Evolutionary conservation across 30 jellyfish, hydroid and myxozoan species (phyloP), one percentile per base, ranked within the genome.

Genomic region (Aurelia aurita): DNA sequence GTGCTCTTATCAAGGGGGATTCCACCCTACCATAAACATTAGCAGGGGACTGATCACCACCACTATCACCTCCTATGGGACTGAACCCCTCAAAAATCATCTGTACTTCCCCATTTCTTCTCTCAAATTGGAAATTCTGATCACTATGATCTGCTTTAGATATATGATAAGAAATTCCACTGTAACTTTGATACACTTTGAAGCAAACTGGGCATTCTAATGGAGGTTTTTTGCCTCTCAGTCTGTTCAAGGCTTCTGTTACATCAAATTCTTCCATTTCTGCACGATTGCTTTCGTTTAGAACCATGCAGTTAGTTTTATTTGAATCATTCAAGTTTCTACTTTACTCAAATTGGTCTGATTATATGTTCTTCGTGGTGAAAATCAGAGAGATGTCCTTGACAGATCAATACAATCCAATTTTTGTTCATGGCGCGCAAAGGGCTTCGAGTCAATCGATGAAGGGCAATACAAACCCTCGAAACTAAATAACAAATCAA

Each of bases 91-190:
- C 88, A 72, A 72, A 78, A 35, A 89, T 65, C 80, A 79, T 66
- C 34, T 77, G 96, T 8, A 87, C 80, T 22, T 77, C 88, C 11
- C 87, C 90, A 58, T 77, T 72, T 29, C 43, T 89, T 53, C 91
- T 78, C 74, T 88, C 93, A 76, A 29, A 82, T 27, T 83, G 88
- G 15, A 23, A 28, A 28, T 79, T 89, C 35, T 94, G 95, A 69
- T 72, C 79, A 57, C 89, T 66, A 68, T 96, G 96, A 77, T 95
- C 97, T 49, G 89, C 87, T 68, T 90, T 95, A 3, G 81, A 44
- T 10, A 95, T 77, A 68, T 95, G 99, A 68, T 95, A 95, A 21
- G 94, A 69, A 27, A 95, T 82, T 64, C 99, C 99, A 86, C 98
- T 89, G 73, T 80, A 75, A 77, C 98, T 89, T 21, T 96, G 96